Conservation (phyloP, 2,888 invertebrate genomes). For the Xylocampa areola region DNA sequence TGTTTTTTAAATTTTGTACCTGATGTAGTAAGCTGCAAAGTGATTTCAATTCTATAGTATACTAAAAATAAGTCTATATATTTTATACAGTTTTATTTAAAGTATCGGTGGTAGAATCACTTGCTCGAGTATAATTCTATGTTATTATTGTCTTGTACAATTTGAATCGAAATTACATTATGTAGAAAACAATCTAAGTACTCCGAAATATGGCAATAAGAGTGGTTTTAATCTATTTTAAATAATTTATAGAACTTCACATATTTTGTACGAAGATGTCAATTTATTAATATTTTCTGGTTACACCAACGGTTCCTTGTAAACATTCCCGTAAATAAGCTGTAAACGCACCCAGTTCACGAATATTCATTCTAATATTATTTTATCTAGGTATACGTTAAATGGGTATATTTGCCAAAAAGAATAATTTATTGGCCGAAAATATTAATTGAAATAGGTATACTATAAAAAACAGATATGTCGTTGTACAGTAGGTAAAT, state of each 20-base stretch:
- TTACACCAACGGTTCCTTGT: slow-evolving; percentile 51
- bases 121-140: slow-evolving; percentile 50
- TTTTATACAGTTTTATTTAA: slow-evolving; percentile 31
- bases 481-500: slow-evolving; percentile 80
- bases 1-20: slow-evolving; percentile 46
- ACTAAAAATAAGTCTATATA: slow-evolving; percentile 43
- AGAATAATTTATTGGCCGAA: slow-evolving; percentile 70
- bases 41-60: slow-evolving; percentile 14
- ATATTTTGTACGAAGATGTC: slow-evolving; percentile 2
- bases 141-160: slow-evolving; percentile 58
- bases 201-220: slow-evolving; percentile 6
- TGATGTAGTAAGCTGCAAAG: slow-evolving; percentile 35
- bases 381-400: slow-evolving; percentile 63
- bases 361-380: slow-evolving; percentile 59
- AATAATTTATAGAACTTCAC: slow-evolving; percentile 17
- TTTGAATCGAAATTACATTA: slow-evolving; percentile 30
- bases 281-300: slow-evolving; percentile 63
- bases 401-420: slow-evolving; percentile 71
- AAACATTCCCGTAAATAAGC: slow-evolving; percentile 35
- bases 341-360: slow-evolving; percentile 62
- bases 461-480: slow-evolving; percentile 86
- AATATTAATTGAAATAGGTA: slow-evolving; percentile 74
- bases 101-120: slow-evolving; percentile 36
- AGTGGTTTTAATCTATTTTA: slow-evolving; percentile 5
- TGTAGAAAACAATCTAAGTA: slow-evolving; percentile 16